Evolutionary conservation across 37 sponge, comb jelly and placozoan species (phyloP).

Genomic region (Mnemiopsis leidyi): DNA sequence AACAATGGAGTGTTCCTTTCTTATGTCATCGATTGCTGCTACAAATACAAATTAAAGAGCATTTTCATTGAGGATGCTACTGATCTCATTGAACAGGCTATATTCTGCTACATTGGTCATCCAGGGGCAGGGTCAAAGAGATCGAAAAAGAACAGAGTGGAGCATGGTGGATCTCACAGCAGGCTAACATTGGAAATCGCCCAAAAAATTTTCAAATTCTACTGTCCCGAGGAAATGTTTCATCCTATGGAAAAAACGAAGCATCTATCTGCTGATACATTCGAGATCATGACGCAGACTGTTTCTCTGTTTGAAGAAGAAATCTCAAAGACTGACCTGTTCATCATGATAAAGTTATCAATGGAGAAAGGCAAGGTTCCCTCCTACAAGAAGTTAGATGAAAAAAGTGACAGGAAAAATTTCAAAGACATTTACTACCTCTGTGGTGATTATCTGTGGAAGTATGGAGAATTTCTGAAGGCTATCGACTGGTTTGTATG

Average conservation of each 20-base stretch:
- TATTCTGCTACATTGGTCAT: conserved; percentile 44
- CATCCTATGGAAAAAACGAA: conserved; percentile 44
- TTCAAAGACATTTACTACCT: conserved; percentile 53
- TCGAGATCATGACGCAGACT: conserved; percentile 24
- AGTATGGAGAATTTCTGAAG: conserved; percentile 46
- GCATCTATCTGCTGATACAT: conserved; percentile 35
- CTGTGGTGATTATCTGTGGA: conserved; percentile 63
- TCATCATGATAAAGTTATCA: conserved; percentile 34
- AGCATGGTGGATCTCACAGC: neutral
- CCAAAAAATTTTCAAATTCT: conserved; percentile 11
- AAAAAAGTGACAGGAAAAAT: neutral
- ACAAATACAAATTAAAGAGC: neutral
- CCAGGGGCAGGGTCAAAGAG: conserved; percentile 47
- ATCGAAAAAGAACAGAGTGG: conserved; percentile 48
- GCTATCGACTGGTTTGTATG: conserved; percentile 58
- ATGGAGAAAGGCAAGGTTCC: conserved; percentile 5
- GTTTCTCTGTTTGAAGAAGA: neutral
- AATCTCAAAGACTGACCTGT: neutral
- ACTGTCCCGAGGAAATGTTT: neutral
- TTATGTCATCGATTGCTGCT: conserved; percentile 38
- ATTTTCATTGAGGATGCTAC: conserved; percentile 50
- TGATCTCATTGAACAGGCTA: conserved; percentile 22
- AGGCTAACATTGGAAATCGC: neutral
- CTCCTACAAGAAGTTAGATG: neutral
- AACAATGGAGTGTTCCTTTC: conserved; percentile 2